These are phyloP conservation scores for Drosophila triauraria DNA, from an alignment of 1,140 invertebrate genomes.

Conservation along the genomic window DNA sequence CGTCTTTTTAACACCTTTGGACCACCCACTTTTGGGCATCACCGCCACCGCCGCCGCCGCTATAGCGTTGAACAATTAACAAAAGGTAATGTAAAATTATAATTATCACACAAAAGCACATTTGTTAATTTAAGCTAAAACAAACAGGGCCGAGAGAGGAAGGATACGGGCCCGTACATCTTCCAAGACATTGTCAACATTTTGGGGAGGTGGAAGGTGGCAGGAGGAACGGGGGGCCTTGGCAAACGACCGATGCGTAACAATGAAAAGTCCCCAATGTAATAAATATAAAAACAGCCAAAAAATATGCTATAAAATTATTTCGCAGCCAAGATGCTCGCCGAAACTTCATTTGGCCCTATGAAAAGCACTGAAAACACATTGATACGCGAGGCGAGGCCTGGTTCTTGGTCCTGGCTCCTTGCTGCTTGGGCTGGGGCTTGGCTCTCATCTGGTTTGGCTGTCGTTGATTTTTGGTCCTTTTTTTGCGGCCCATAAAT, in stretches of 20 bases:
- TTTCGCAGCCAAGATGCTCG: slow-evolving; percentile 54
- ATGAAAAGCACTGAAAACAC: slow-evolving; percentile 13
- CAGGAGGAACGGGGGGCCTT: slow-evolving; percentile 13
- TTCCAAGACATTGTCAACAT: slow-evolving; percentile 50
- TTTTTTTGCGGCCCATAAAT: slow-evolving; percentile 78
- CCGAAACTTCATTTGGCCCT: slow-evolving; percentile 32
- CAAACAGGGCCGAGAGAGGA: slow-evolving; percentile 53
- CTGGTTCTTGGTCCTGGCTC: slow-evolving; percentile 1
- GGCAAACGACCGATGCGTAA: slow-evolving; percentile 81
- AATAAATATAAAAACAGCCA: slow-evolving; percentile 85
- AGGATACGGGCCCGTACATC: slow-evolving; percentile 12
- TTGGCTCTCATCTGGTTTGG: slow-evolving; percentile 45
- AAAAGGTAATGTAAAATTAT: slow-evolving; percentile 85
- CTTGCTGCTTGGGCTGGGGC: slow-evolving; percentile 4
- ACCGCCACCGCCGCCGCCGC: slow-evolving; percentile 19
- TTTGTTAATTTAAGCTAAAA: slow-evolving; percentile 84
- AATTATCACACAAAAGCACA: slow-evolving; percentile 84
- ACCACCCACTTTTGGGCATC: slow-evolving; percentile 16
- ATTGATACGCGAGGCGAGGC: slow-evolving; percentile 32
- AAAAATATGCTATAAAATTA: slow-evolving; percentile 85
- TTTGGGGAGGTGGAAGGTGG: slow-evolving; percentile 10
- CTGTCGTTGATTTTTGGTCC: slow-evolving; percentile 73
- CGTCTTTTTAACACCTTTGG: slow-evolving; percentile 79
- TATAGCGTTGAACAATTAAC: slow-evolving; percentile 80
- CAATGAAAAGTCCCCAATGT: slow-evolving; percentile 83